Base-by-base conservation (phyloP, 2,113 vertebrate genomes). In the Leuciscus idus region DNA sequence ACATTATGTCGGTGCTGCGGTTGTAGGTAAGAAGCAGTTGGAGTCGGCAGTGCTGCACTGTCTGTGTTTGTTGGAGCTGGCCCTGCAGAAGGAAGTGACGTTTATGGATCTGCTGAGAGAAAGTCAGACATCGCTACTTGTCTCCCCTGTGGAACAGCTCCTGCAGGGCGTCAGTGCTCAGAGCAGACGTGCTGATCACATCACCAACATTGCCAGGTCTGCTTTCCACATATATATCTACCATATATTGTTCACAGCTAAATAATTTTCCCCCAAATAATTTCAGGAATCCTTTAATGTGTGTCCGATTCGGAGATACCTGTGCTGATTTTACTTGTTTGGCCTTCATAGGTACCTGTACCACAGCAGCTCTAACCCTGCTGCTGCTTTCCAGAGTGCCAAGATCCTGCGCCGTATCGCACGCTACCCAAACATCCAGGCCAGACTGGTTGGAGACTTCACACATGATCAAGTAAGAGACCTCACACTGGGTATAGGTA, bases 21-120 rank as follows among this genome's bases (percentile, higher is more conserved):
- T 80, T 46, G 10, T 84, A 99, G 98, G 98, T 83, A 98, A 99
- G 92, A 98, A 97, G 66, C 96, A 98, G 86, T 88, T 99, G 90
- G 97, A 99, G 93, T 96, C 95, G 0, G 96, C 98, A 0, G 98
- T 97, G n/a, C 92, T 97, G 83, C 96, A 97, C 88, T 98, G 97
- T 85, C 95, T 99, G 79, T 95, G 96, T 50, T 94, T 99, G 87
- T 93, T 99, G 68, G 97, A 99, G 87, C 93, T 99, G 90, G 94
- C 97, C 59, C 92, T 99, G 59, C 97, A 99, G 89, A 99, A 99
- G 85, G 97, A 99, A 90, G 96, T 96, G 70, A 92, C 96, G 82
- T 99, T 98, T 83, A 99, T 98, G 97, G 96, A 99, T 91, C 93
- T 98, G 4, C 94, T 99, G 17, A 92, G 98, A 88, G 97, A 99